phyloP scores from a whole-genome alignment of 2,888 invertebrate species.

The Melieria omissa region DNA sequence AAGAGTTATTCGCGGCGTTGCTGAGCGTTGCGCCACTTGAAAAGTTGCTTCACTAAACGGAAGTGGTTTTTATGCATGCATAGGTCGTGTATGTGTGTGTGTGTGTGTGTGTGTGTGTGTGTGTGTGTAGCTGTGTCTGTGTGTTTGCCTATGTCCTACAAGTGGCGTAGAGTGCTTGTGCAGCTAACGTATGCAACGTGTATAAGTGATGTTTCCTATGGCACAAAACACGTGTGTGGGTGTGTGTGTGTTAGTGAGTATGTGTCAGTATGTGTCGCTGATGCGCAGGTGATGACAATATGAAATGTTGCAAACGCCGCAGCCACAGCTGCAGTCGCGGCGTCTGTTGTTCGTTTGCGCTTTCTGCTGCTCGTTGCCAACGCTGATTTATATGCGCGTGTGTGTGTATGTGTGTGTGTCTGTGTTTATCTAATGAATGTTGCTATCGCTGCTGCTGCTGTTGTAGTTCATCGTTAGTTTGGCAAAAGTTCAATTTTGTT shows the following conservation, averaged over 20 bases:
- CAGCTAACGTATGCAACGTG: background rate
- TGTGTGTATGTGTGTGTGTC: constrained; percentile 29
- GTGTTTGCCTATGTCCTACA: background rate
- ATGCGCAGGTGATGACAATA: constrained; percentile 51
- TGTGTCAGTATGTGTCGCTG: constrained; percentile 10
- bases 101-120: constrained; percentile 5
- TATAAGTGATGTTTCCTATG: too few species aligned
- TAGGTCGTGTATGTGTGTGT: background rate
- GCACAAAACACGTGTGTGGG: background rate
- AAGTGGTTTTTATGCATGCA: constrained; percentile 59
- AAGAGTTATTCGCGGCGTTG: too few species aligned
- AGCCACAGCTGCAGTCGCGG: constrained; percentile 1
- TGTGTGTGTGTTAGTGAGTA: background rate
- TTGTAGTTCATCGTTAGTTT: constrained; percentile 58
- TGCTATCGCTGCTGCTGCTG: constrained; percentile 43
- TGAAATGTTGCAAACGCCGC: constrained; percentile 47
- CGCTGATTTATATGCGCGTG: background rate
- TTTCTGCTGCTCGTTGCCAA: constrained; percentile 16
- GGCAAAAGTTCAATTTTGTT: constrained; percentile 57
- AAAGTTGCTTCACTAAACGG: constrained; percentile 50
- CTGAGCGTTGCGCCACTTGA: background rate
- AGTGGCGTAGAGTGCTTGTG: constrained; percentile 30
- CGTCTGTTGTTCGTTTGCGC: background rate
- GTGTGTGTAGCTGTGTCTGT: too few species aligned
- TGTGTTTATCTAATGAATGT: constrained; percentile 56